Percentiles rank a stretch among this genome's conserved stretches.
phyloP scores from a whole-genome alignment of 1,140 invertebrate species.

The Listronotus bonariensis region DNA sequence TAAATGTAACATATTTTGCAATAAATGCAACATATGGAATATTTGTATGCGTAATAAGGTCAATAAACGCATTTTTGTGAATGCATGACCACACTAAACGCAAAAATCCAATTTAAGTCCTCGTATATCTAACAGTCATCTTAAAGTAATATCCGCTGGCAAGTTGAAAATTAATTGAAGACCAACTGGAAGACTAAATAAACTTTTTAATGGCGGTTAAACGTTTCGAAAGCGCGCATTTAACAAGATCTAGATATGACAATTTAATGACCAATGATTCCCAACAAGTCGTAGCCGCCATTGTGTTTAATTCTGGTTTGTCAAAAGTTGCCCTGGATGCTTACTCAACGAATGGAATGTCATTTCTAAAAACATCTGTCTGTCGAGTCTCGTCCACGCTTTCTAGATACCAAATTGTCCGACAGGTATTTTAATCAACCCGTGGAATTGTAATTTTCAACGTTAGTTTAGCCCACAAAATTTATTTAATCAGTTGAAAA shows the following conservation, averaged over 20 bases:
- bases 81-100: not conserved
- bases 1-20: too few species aligned
- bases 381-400: conserved; percentile 12
- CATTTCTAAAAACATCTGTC: conserved; percentile 13
- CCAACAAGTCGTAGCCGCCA: conserved; percentile 22
- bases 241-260: conserved; percentile 11
- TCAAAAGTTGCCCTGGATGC: conserved; percentile 3
- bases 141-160: conserved; percentile 10
- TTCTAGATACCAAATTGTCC: conserved; percentile 17
- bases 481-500: conserved; percentile 16
- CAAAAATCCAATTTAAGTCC: not conserved
- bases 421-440: conserved; percentile 33
- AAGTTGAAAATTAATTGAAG: conserved; percentile 2
- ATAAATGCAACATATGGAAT: too few species aligned
- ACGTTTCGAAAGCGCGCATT: conserved; percentile 8
- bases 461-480: conserved; percentile 18
- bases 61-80: conserved; percentile 2
- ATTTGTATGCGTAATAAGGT: not conserved
- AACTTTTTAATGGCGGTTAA: not conserved
- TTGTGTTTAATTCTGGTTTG: conserved; percentile 17
- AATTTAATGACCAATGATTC: conserved; percentile 29
- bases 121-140: conserved; percentile 5
- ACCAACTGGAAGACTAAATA: too few species aligned
- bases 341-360: not conserved
- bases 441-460: conserved; percentile 18